phyloP scores from a whole-genome alignment of 2,888 invertebrate species.

The Cephus rjabovi region DNA sequence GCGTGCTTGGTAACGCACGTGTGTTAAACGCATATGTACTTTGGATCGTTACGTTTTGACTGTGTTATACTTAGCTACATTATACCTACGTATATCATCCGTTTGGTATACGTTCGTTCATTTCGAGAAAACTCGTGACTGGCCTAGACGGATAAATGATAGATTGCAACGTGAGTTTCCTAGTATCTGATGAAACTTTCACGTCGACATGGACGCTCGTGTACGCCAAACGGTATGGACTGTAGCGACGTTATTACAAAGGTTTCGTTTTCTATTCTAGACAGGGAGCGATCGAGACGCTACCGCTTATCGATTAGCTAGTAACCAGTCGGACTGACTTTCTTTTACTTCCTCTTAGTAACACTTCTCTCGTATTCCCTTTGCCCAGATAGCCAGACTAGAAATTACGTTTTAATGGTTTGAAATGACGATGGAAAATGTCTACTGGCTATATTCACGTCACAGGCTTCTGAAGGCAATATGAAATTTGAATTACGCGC shows the following conservation, averaged over 20 bases:
- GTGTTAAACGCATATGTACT: not conserved
- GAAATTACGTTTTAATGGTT: not conserved
- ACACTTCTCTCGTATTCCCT: not conserved
- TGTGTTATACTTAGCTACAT: not conserved
- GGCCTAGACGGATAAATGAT: not conserved
- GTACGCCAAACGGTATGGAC: not conserved
- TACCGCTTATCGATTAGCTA: constrained; percentile 7
- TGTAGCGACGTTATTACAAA: not conserved
- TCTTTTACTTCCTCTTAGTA: not conserved
- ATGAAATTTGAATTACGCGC: not conserved
- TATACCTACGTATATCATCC: not conserved
- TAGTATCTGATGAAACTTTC: not conserved
- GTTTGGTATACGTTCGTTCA: not conserved
- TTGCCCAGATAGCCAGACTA: not conserved
- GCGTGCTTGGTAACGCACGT: constrained; percentile 1
- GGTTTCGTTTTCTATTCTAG: constrained; percentile 39
- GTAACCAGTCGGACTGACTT: not conserved
- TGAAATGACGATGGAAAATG: not conserved
- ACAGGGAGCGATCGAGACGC: constrained; percentile 36
- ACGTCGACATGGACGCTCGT: not conserved
- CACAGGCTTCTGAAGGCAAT: not conserved
- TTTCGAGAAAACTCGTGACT: not conserved
- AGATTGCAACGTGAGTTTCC: not conserved
- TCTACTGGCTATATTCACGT: not conserved
- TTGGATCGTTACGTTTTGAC: not conserved